Base-by-base conservation (phyloP, 2,888 invertebrate genomes). In the Oligia latruncula region DNA sequence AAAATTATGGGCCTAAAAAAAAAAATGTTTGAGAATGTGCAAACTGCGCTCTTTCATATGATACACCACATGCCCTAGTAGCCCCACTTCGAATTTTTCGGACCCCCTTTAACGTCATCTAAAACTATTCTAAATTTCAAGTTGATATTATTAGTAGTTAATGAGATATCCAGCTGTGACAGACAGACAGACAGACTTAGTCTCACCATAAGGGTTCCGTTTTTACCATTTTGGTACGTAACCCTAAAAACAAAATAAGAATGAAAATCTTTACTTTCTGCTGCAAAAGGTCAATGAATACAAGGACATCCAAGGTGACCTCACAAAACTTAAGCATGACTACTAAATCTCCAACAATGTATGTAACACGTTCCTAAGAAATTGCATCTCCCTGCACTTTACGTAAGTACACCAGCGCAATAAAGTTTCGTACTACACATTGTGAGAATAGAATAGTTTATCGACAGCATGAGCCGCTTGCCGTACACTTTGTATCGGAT, bases 391-490 rank as follows among this genome's bases (percentile, higher is more conserved):
- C 78, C 29, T 77, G 80, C 87, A 82, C 81, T 85, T 74, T 72
- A 77, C 72, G 77, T 89, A 80, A 88, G 90, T 85, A 83, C 80
- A 73, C 62, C 66, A 66, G 81, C 72, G 74, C 81, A 78, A 80
- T 84, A 83, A 90, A 90, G 87, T 90, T 90, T 86, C 58, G 65
- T 81, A 79, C 86, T 82, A 81, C 82, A 85, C 83, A 84, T 84
- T 83, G 80, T 77, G 73, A 82, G 82, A 77, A 88, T 78, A 80
- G 79, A 90, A 87, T 86, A 84, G 83, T 87, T 86, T 84, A 88
- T 82, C 78, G 85, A 86, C 87, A 82, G 79, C 84, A 86, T 88
- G 88, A 89, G 84, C 88, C 81, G 82, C 85, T 89, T 85, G 85
- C 77, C 81, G 83, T 84, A 84, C 43, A 86, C 82, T 82, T 89